Percentiles rank a stretch among this genome's conserved stretches.
phyloP scores from a whole-genome alignment of 1,140 invertebrate species.

The Pseudomyrmex sp. region DNA sequence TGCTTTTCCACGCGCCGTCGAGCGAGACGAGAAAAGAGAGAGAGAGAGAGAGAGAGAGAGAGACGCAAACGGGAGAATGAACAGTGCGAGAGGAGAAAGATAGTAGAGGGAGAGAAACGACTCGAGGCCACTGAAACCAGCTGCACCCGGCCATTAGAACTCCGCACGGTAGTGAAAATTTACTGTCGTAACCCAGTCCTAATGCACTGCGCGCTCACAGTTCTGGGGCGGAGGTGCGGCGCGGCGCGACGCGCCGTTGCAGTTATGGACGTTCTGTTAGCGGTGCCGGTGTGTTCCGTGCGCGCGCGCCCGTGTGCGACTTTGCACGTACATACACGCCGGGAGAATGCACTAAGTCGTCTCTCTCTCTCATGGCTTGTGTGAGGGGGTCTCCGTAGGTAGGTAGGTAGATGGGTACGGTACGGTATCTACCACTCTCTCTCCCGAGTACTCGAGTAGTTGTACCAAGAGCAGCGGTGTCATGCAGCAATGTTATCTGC shows the following conservation, averaged over 20 bases:
- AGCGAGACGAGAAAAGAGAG: slow-evolving; percentile 28
- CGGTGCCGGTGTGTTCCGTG: slow-evolving; percentile 50
- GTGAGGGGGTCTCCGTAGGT: slow-evolving; percentile 64
- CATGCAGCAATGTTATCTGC: slow-evolving; percentile 85
- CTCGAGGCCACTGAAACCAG: slow-evolving; percentile 84
- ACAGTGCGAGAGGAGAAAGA: slow-evolving; percentile 14
- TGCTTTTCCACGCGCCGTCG: slow-evolving; percentile 6
- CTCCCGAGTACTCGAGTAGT: slow-evolving; percentile 77
- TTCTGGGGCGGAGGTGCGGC: slow-evolving; percentile 46
- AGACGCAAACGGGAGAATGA: slow-evolving; percentile 8
- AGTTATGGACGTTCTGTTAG: slow-evolving; percentile 81
- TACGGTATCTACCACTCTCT: slow-evolving; percentile 73
- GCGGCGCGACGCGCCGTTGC: slow-evolving; percentile 66
- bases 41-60: slow-evolving; percentile 26
- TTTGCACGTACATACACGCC: not conserved
- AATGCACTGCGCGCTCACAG: slow-evolving; percentile 79
- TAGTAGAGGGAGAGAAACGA: slow-evolving; percentile 66
- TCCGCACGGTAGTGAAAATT: slow-evolving; percentile 85
- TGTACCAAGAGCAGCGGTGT: slow-evolving; percentile 82
- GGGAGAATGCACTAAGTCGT: slow-evolving; percentile 29
- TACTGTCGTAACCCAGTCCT: slow-evolving; percentile 85
- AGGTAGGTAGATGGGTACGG: slow-evolving; percentile 44
- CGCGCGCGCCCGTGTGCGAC: slow-evolving; percentile 18
- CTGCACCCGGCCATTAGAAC: slow-evolving; percentile 85
- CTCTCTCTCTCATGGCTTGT: slow-evolving; percentile 45